Evolutionary conservation across 1,140 invertebrate genomes (phyloP), one percentile per base, ranked within the genome.

Genomic region (Trinorchestia longiramus): DNA sequence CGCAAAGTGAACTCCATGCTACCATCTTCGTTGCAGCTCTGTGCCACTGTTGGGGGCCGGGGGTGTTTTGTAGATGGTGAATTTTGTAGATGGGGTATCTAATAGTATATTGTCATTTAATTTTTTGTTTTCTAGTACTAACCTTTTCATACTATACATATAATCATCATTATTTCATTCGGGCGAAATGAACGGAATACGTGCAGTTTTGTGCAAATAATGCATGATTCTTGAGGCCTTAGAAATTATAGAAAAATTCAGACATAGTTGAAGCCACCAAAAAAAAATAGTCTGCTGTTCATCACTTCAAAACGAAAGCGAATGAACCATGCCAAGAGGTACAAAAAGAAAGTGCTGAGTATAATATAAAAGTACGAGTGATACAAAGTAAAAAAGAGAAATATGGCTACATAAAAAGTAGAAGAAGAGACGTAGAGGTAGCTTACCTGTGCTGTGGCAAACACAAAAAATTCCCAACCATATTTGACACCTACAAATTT

Each of bases 1-100:
- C 98, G 97, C 41, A 99, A 97, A 1, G 98, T 99, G 97, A 99
- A 99, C 97, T 99, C 99, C 99, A 99, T 96, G 19, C 96, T 99
- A 0, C 99, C 99, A 97, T 99, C 98, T 97, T 99, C 98, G 97
- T 98, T 99, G 97, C 99, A 99, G 0, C 98, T 98, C 98, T 99
- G 99, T 95, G 98, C 98, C 57, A 99, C 99, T 99, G 97, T 17
- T 97, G 47, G 19, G 47, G n/a, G n/a, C 47, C 6, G 47, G 6
- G 47, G 47, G 47, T 53, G 47, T 6, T 6, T 53, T 53, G 47
- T 53, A 19, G 47, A 19, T 53, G 47, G 19, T 6, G 47, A 19
- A 53, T 53, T 6, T n/a, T n/a, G n/a, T n/a, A n/a, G n/a, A n/a
- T n/a, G n/a, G n/a, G n/a, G n/a, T n/a, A n/a, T n/a, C n/a, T n/a